Percentiles rank a stretch among this genome's conserved stretches.
phyloP scores from a whole-genome alignment of 2,888 invertebrate species.

The Pterobdella sp. region DNA sequence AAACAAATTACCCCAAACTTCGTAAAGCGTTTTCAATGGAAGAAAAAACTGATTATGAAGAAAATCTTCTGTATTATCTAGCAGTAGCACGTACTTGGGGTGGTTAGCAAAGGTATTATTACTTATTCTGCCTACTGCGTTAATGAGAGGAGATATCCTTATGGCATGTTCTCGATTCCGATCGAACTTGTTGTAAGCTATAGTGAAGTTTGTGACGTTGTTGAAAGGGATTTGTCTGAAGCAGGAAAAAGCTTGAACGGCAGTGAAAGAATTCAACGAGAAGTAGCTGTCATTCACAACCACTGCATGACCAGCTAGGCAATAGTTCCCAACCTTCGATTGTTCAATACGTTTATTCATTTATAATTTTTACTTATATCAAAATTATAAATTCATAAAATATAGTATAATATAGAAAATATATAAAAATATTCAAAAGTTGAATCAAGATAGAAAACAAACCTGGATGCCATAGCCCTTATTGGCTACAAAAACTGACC shows the following conservation, averaged over 20 bases:
- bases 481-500: conserved; percentile 78
- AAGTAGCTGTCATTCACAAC: conserved; percentile 84
- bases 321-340: conserved; percentile 68
- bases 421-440: not conserved
- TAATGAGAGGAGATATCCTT: conserved; percentile 46
- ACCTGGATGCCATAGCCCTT: conserved; percentile 71
- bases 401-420: not conserved
- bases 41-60: conserved; percentile 46
- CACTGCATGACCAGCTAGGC: conserved; percentile 50
- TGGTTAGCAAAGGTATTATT: conserved; percentile 82
- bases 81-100: conserved; percentile 70
- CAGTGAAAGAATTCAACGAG: conserved; percentile 68
- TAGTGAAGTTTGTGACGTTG: conserved; percentile 45
- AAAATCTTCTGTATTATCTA: conserved; percentile 63
- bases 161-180: conserved; percentile 47
- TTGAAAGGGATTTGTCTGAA: conserved; percentile 56
- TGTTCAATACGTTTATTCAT: not conserved
- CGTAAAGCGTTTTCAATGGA: conserved; percentile 45
- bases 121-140: conserved; percentile 53
- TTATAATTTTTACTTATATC: not conserved
- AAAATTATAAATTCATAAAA: not conserved
- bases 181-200: conserved; percentile 45
- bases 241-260: conserved; percentile 74
- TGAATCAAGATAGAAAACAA: not conserved
- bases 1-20: conserved; percentile 65